Evolutionary conservation across 2,113 vertebrate genomes (phyloP).

Genomic region (Myanophis thanlyinensis): DNA sequence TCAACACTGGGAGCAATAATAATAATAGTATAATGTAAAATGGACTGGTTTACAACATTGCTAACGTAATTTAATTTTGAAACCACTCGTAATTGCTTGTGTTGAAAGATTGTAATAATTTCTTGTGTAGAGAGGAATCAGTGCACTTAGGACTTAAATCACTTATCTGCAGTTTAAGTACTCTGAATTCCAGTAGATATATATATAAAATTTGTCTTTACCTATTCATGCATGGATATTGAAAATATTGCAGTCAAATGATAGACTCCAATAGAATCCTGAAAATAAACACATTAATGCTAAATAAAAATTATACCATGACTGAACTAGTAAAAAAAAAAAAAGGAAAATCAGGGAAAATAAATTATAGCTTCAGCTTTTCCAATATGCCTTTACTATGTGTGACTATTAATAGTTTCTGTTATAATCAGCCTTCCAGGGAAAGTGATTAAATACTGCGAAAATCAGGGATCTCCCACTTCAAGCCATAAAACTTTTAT

Average conservation of each 20-base stretch:
- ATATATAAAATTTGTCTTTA: background rate
- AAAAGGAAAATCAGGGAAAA: background rate
- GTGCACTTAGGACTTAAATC: background rate
- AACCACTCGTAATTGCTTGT: background rate
- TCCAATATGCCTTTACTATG: background rate
- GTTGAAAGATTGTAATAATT: background rate
- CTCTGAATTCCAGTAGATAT: background rate
- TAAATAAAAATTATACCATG: background rate
- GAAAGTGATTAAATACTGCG: background rate
- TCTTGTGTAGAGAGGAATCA: background rate
- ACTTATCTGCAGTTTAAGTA: background rate
- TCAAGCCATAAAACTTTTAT: background rate
- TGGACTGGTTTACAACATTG: background rate
- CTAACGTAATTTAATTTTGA: background rate
- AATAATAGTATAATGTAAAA: background rate
- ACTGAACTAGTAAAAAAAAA: background rate
- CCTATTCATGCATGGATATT: accelerated
- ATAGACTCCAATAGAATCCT: accelerated
- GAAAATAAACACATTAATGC: accelerated
- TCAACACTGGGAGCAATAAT: accelerated
- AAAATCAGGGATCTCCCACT: background rate
- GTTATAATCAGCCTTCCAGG: background rate
- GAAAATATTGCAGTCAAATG: background rate
- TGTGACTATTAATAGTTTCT: background rate
- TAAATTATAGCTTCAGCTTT: background rate